Percentiles rank a stretch among this genome's conserved stretches.
Conservation (phyloP, 2,797 vertebrate species). For the Peromyscus eremicus region DNA sequence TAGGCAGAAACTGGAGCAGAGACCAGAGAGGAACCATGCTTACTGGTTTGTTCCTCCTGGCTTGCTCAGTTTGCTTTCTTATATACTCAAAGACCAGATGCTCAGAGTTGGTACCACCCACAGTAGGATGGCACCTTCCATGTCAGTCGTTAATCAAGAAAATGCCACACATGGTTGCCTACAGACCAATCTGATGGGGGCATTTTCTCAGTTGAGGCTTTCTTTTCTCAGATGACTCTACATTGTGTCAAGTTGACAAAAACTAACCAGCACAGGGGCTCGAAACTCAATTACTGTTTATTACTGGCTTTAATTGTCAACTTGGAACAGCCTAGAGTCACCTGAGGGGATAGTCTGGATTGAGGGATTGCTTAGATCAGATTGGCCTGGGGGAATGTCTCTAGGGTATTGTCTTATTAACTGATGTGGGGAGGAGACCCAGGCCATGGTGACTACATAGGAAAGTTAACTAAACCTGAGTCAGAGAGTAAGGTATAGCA, state of each 20-base stretch:
- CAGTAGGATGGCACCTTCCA: not conserved
- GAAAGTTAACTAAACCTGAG: not conserved
- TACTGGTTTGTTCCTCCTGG: not conserved
- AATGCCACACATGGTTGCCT: not conserved
- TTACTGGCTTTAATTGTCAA: not conserved
- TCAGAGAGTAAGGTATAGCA: not conserved
- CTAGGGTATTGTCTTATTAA: not conserved
- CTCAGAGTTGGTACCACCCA: not conserved
- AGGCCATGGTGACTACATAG: not conserved
- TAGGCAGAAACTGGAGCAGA: not conserved
- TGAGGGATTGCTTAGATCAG: not conserved
- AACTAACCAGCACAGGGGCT: not conserved
- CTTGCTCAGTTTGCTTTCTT: not conserved
- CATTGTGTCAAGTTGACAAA: not conserved
- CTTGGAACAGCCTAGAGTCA: not conserved
- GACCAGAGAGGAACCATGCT: not conserved
- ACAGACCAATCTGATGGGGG: not conserved
- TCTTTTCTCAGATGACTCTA: not conserved
- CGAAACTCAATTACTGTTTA: not conserved
- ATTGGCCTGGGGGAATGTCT: not conserved
- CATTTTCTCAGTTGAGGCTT: not conserved
- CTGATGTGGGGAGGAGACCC: not conserved
- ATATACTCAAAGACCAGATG: not conserved
- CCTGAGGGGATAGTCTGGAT: not conserved
- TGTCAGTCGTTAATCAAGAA: not conserved